Base-by-base conservation (phyloP, 2,888 invertebrate genomes). In the Crocallis elinguaria region DNA sequence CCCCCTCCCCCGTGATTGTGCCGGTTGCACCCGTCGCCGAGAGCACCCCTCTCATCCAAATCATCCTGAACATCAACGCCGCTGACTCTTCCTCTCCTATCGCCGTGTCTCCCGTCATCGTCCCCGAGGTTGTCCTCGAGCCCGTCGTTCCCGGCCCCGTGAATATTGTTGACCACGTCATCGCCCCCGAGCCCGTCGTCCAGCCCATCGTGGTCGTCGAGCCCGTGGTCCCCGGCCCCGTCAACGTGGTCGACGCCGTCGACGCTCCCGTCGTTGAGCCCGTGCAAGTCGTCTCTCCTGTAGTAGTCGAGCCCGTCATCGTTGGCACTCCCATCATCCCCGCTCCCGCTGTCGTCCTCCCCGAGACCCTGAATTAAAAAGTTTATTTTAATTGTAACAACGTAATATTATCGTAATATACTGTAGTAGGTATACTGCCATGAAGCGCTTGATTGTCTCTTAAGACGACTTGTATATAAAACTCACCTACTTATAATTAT, bases 51-150 rank as follows among this genome's bases (percentile, higher is more conserved):
- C 55, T 75, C 29, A 60, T 79, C 37, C 75, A 78, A 58, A 74
- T 78, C 56, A 74, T 77, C 65, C 27, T 78, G 39, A 79, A 77
- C 62, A 69, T 78, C 60, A 71, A 76, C 27, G 44, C 55, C 29
- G 45, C 46, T n/a, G n/a, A n/a, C n/a, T n/a, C n/a, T n/a, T 57
- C 1, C 66, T 66, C 48, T 63, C 61, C 41, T 35, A 42, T 27
- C 46, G 57, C 46, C 29, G 46, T 19, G 48, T 43, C 60, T 9
- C 9, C 37, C 33, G 57, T 59, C 21, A 57, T 36, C 2, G 57
- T 42, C 16, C 46, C 42, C 7, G 55, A 36, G 5, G 33, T 60
- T 39, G 52, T 56, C 12, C 57, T 60, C 3, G 59, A 57, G 13
- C 53, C 35, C n/a, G 16, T 23, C 37, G 37, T 48, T 17, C 54